These are phyloP conservation scores for Bagarius yarrelli DNA, from an alignment of 2,113 vertebrate species.

Conservation along the genomic window DNA sequence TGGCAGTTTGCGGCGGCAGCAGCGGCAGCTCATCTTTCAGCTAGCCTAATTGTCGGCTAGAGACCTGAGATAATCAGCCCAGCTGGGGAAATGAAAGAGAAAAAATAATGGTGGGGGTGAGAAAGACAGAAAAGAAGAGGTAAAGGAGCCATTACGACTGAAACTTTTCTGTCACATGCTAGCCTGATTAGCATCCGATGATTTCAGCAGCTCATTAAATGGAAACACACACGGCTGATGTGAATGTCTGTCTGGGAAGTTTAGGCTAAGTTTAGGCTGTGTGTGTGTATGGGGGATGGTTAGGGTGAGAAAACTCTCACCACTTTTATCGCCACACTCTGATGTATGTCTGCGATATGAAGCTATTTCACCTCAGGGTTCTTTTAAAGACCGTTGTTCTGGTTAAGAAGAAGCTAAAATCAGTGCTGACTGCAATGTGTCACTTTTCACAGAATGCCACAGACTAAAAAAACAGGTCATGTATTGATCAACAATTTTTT, in stretches of 20 bases:
- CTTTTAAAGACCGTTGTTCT: background rate
- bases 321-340: slow-evolving; percentile 1
- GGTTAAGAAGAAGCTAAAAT: background rate
- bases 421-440: background rate
- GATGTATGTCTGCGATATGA: background rate
- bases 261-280: background rate
- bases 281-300: background rate
- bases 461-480: background rate
- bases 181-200: slow-evolving; percentile 53
- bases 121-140: background rate
- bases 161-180: slow-evolving; percentile 34
- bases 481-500: background rate
- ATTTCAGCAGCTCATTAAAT: slow-evolving; percentile 51
- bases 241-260: slow-evolving; percentile 42
- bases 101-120: background rate
- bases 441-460: background rate
- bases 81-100: slow-evolving; percentile 23
- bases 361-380: background rate
- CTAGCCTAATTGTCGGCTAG: slow-evolving; percentile 41
- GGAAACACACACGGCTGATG: slow-evolving; percentile 20
- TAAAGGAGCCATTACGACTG: slow-evolving; percentile 3
- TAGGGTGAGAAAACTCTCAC: slow-evolving; percentile 39
- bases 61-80: slow-evolving; percentile 31
- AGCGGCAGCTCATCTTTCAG: slow-evolving; percentile 49
- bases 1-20: slow-evolving; percentile 21